Evolutionary conservation across 2,113 vertebrate genomes (phyloP), one percentile per base, ranked within the genome.

Genomic region (Oxyruncus cristatus): DNA sequence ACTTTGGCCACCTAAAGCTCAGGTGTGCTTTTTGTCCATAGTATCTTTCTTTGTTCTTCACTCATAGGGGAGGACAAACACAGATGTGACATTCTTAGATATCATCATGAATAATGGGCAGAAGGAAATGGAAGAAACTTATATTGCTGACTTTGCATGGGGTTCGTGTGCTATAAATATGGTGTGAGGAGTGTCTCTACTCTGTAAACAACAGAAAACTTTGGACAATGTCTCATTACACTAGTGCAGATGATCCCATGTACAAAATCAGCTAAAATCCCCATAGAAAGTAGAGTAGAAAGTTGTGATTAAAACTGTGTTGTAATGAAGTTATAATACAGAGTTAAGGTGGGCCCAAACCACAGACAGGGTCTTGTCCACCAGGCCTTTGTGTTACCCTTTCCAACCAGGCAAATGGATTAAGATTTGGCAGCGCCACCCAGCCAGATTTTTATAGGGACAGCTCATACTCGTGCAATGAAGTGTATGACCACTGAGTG

Each of bases 231-330:
- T 79, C 41, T 58, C 37, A 37, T 35, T 91, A 66, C 70, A 41
- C 16, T 12, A 66, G 27, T 0, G 0, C n/a, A 62, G 15, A 71
- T 77, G 17, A 12, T 58, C 23, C 14, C 28, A 26, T 8, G 5
- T 22, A 81, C 17, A 58, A 50, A 86, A 92, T 52, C n/a, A 91
- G 14, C 65, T 72, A 56, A 18, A 41, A 61, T 16, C 67, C 27
- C 65, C 47, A n/a, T 18, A 63, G 39, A 85, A 75, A 85, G 42
- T 1, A 27, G 39, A 42, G 15, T 58, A 46, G 23, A 49, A 72
- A n/a, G 17, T 68, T 85, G 17, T 12, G 35, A 76, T 52, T 56
- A 56, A 73, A 85, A 66, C 18, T 33, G 4, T 41, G 22, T 19
- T 66, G 30, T 74, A 59, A 55, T 13, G 50, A 62, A 87, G 50